Evolutionary conservation across 2,797 vertebrate genomes (phyloP), one percentile per base, ranked within the genome.

Genomic region (Crenuchus spilurus): DNA sequence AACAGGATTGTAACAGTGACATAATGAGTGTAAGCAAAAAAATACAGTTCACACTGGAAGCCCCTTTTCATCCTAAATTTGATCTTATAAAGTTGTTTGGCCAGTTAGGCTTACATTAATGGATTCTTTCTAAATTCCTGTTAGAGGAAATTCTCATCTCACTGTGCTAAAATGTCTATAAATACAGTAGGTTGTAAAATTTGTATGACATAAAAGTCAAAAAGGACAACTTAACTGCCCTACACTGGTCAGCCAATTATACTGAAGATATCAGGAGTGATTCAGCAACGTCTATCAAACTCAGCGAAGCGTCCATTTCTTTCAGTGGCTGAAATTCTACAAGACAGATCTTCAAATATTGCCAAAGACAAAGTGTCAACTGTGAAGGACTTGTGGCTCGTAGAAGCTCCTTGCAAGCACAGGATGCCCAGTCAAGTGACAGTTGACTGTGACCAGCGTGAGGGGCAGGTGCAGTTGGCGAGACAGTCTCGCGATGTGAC

Each of bases 381-480:
- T 65, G 42, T 37, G 39, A 61, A 64, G 57, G 66, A 71, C 80
- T 51, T 70, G 16, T 13, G 33, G 26, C 8, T 41, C n/a, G 48
- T 70, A 14, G 24, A 70, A 57, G 51, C 39, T 57, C 55, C 57
- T 42, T 52, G 64, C 24, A 39, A 52, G 57, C 14, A 33, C 42
- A 42, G 57, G 67, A 75, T 70, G 51, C 75, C 60, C 24, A 55
- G 11, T 60, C 57, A 65, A 75, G 74, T 75, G 82, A 75, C 79
- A 80, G 79, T 80, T 81, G 74, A 72, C 72, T 31, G 28, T 63
- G 75, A 77, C 71, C 66, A 66, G 71, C 26, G 58, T 33, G 79
- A 79, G 72, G 75, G 79, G 75, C 77, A 77, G 74, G 80, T 80
- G 75, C 71, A 75, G 71, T 77, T 70, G 63, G 69, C 11, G 22